phyloP scores from a whole-genome alignment of 2,888 invertebrate genomes.

The Harpalus rufipes region DNA sequence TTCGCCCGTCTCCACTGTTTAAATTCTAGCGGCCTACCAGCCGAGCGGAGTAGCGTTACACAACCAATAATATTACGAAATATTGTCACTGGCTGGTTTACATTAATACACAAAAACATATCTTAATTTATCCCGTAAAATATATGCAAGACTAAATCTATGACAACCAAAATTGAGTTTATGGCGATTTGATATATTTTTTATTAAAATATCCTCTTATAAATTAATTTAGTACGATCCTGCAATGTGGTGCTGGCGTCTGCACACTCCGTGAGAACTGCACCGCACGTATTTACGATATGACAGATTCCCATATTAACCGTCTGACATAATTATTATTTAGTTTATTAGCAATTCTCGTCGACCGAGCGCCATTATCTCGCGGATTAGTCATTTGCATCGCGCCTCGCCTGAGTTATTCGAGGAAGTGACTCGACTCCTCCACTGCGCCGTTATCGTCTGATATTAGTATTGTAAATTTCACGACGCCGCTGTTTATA shows the following conservation, averaged over 20 bases:
- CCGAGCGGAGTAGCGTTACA: no score
- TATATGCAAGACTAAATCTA: no score
- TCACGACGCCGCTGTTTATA: slow-evolving; percentile 41
- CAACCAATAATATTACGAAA: no score
- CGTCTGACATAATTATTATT: slow-evolving; percentile 67
- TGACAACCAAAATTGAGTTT: no score
- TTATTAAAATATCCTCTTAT: background rate
- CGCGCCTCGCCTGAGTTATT: slow-evolving; percentile 59
- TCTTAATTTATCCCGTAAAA: no score
- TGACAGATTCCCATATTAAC: slow-evolving; percentile 66
- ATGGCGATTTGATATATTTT: no score
- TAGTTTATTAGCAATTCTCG: slow-evolving; percentile 61
- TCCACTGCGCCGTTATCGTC: slow-evolving; percentile 52
- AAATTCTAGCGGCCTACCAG: no score
- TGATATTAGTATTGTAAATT: slow-evolving; percentile 63
- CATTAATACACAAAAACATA: no score
- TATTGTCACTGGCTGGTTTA: no score
- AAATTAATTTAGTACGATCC: background rate
- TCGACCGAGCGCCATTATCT: slow-evolving; percentile 46
- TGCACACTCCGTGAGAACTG: slow-evolving; percentile 54
- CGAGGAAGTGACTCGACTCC: slow-evolving; percentile 56
- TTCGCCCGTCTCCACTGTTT: no score
- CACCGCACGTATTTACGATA: slow-evolving; percentile 61
- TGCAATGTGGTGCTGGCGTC: background rate
- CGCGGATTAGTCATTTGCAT: slow-evolving; percentile 61